Base-by-base conservation (phyloP, 2,888 invertebrate species). In the Tinea semifulvella region DNA sequence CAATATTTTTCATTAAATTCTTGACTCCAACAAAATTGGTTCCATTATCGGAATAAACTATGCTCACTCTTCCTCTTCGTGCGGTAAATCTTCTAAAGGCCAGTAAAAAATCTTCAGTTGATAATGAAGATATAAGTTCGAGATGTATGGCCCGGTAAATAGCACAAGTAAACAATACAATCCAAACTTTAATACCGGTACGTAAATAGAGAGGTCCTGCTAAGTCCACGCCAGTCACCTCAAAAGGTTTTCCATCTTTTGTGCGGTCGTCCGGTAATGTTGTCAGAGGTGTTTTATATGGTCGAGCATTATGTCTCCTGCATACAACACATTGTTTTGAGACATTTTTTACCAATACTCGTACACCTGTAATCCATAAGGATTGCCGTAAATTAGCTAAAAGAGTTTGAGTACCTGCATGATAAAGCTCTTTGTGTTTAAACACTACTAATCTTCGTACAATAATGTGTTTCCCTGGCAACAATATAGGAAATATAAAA, bases 21-120 rank as follows among this genome's bases (percentile, higher is more conserved):
- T 35, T 8, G 2, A 42, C 25, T 1, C 47, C 47, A 22, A 4
- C 3, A 42, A 47, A 44, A 42, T 44, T 47, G 1, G 47, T 49
- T 8, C 47, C 50, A 35, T 49, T 49, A 25, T 50, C 48, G 2
- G 46, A 25, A 13, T 42, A 45, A 10, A 48, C 42, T 20, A 43
- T 40, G 3, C n/a, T 7, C 7, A 44, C 26, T 8, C 46, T 31
- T 6, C 49, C 49, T 14, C 49, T 8, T 25, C 49, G 14, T 2
- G 49, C 46, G 18, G 36, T 43, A 13, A 49, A 47, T 10, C 49
- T 43, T 43, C 49, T 17, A 11, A 49, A 20, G 1, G 44, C 31
- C 14, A 36, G n/a, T n/a, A 22, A n/a, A 22, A 39, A 25, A 6
- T 18, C 17, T 39, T 45, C 26, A 7, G 38, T 39, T 17, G 39